These are phyloP conservation scores for Iphiclides podalirius DNA, from an alignment of 2,888 invertebrate genomes.

Conservation along the genomic window DNA sequence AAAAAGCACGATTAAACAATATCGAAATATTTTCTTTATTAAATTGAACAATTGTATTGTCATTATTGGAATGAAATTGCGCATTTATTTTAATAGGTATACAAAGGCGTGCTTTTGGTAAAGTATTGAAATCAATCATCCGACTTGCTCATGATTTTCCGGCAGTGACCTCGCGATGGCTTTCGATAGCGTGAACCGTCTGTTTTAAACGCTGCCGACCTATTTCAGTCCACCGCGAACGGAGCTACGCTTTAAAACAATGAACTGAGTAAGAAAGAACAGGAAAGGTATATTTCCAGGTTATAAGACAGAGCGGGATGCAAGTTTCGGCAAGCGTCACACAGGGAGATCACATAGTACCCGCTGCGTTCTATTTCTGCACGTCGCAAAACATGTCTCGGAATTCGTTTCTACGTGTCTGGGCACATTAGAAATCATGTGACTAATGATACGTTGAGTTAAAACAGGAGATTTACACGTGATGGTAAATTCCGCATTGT, in stretches of 20 bases:
- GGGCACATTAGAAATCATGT: conserved; percentile 75
- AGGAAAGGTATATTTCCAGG: conserved; percentile 61
- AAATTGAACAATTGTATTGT: too few species aligned
- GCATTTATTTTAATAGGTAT: too few species aligned
- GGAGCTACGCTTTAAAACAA: conserved; percentile 71
- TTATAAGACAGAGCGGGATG: conserved; percentile 59
- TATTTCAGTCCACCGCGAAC: conserved; percentile 75
- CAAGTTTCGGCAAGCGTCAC: conserved; percentile 59
- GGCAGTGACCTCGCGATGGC: conserved; percentile 73
- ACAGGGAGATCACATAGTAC: conserved; percentile 70
- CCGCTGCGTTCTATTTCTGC: conserved; percentile 77
- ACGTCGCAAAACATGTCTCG: conserved; percentile 78
- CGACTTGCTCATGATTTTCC: conserved; percentile 53
- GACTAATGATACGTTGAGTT: conserved; percentile 64
- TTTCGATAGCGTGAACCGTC: conserved; percentile 72
- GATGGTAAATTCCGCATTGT: conserved; percentile 1
- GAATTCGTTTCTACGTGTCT: conserved; percentile 77
- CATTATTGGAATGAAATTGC: too few species aligned
- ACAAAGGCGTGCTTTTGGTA: too few species aligned
- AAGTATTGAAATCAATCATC: conserved; percentile 42
- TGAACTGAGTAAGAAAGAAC: conserved; percentile 68
- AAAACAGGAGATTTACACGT: conserved; percentile 35
- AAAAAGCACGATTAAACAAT: too few species aligned
- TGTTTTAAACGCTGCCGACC: conserved; percentile 74
- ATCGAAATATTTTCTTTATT: too few species aligned